phyloP scores from a whole-genome alignment of 2,797 vertebrate species.

The Crypturellus tataupa region DNA sequence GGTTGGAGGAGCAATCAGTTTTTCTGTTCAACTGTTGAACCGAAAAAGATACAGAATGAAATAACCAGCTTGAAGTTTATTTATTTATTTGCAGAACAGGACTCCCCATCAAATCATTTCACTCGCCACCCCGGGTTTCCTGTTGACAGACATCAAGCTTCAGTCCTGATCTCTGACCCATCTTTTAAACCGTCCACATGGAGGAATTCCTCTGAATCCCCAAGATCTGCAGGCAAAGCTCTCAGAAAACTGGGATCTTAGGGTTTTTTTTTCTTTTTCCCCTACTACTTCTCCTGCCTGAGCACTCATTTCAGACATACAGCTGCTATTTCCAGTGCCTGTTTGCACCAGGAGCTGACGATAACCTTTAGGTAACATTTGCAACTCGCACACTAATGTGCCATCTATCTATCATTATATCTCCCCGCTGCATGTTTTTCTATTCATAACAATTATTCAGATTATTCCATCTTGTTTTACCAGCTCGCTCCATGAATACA shows the following conservation, averaged over 20 bases:
- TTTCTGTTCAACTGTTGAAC: background rate
- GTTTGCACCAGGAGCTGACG: background rate
- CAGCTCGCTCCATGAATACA: constrained; percentile 30
- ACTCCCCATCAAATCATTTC: background rate
- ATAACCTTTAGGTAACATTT: constrained; percentile 20
- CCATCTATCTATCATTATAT: background rate
- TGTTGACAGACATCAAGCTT: background rate
- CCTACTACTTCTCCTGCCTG: background rate
- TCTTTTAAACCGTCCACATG: background rate
- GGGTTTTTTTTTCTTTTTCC: background rate
- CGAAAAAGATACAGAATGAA: background rate
- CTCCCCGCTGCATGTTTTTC: constrained; percentile 22
- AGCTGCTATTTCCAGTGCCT: background rate
- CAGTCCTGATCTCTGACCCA: background rate
- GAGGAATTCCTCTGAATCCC: background rate
- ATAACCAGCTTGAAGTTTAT: background rate
- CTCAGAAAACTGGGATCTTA: background rate
- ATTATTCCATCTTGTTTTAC: constrained; percentile 67
- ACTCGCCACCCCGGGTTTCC: background rate
- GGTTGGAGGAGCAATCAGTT: background rate
- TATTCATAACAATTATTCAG: constrained; percentile 63
- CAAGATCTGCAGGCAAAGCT: background rate
- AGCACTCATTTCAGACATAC: background rate
- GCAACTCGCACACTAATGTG: background rate
- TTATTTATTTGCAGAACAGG: background rate